phyloP scores from a whole-genome alignment of 2,113 vertebrate species.

The Scartelaos histophorus region DNA sequence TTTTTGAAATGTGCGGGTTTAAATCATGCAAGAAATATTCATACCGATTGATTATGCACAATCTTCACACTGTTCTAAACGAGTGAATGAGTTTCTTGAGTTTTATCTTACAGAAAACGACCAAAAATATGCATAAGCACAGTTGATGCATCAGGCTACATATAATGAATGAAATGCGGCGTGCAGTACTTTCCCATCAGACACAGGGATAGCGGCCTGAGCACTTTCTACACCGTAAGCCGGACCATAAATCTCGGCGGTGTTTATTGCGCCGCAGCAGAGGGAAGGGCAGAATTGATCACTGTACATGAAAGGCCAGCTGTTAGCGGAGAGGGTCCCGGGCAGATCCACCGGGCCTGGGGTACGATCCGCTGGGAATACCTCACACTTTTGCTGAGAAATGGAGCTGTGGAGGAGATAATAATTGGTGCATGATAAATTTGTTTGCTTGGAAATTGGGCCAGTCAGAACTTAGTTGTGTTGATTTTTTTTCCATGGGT shows the following conservation, averaged over 20 bases:
- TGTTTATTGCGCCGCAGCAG: conserved; percentile 32
- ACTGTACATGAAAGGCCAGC: conserved; percentile 40
- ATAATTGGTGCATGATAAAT: neutral
- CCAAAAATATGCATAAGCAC: no score
- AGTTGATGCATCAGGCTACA: no score
- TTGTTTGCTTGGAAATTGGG: neutral
- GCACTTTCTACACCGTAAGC: conserved; percentile 8
- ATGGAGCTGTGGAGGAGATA: conserved; percentile 5
- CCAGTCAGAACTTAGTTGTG: neutral
- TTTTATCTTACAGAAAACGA: no score
- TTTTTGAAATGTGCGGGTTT: no score
- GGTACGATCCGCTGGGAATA: conserved; percentile 40
- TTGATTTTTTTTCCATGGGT: neutral
- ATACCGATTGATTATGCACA: no score
- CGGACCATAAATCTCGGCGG: conserved; percentile 29
- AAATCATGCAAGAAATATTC: no score
- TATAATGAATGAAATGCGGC: no score
- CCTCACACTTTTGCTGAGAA: conserved; percentile 24
- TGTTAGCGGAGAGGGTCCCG: conserved; percentile 47
- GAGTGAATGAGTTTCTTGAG: no score
- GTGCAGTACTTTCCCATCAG: neutral
- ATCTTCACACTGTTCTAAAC: no score
- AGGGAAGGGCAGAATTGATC: conserved; percentile 45
- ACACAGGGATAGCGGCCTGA: conserved; percentile 9
- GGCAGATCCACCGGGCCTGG: conserved; percentile 25